Base-by-base conservation (phyloP, 2,113 vertebrate species). In the Oreochromis niloticus region DNA sequence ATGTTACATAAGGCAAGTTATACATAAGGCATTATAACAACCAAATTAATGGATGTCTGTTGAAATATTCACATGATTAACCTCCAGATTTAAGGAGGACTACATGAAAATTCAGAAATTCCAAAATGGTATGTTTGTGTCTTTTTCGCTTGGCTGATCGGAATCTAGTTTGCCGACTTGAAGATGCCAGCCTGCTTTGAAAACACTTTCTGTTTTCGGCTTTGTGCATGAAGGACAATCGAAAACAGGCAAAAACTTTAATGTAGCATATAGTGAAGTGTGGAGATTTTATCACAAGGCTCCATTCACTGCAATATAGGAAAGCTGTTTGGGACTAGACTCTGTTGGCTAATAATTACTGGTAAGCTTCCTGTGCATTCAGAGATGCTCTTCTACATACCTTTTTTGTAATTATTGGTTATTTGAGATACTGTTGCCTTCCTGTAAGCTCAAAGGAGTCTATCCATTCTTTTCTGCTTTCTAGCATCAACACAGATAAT, bases 21-120 rank as follows among this genome's bases (percentile, higher is more conserved):
- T 95, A 94, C 94, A 96, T 96, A 95, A 96, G 91, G 90, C 92
- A 95, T 95, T 92, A 90, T 93, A 93, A 95, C 95, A 96, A 95
- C 93, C 83, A 93, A 93, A 96, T 97, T 94, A 96, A 96, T 96
- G 95, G 95, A 96, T 94, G 94, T 94, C 92, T 94, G 83, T 79
- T 96, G 7, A 95, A 96, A 94, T 91, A 96, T 96, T 95, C 32
- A 96, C 61, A 32, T 4, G 84, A 96, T 95, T 94, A 96, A 94
- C 92, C 90, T 85, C 80, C 84, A 91, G 83, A 92, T 95, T 95
- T 88, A 57, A 82, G 82, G 82, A 22, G 22, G 22, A 61, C 48
- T 93, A 91, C 93, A 94, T 88, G 90, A 84, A 93, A 93, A 92
- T 88, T 80, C 81, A 71, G 85, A 92, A 91, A 88, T 82, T 85